Base-by-base conservation (phyloP, 2,113 vertebrate species). In the Canis aureus region DNA sequence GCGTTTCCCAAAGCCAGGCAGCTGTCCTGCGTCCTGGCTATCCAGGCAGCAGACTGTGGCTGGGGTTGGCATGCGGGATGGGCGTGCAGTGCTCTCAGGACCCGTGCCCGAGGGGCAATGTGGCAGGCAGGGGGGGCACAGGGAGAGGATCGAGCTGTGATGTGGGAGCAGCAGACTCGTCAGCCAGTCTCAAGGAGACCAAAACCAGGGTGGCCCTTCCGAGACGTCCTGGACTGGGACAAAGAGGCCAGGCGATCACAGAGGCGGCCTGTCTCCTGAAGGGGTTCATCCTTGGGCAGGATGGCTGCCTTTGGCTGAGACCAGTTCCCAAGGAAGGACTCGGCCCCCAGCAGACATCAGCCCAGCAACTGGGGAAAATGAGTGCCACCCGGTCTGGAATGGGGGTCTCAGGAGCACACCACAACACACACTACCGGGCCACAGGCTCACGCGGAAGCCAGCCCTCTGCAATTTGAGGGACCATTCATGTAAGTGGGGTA, bases 401-500 rank as follows among this genome's bases (percentile, higher is more conserved):
- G 22, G 29, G 38, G 79, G 7, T 17, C 9, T n/a, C 29, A 0
- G 27, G 5, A 19, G 38, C 32, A 12, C 64, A 29, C 43, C 8
- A 0, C 15, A 9, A 19, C 11, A 7, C 19, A 71, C 7, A 3
- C 59, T 12, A 0, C n/a, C 2, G 71, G 5, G 38, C 23, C 3
- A 0, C 3, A 5, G 59, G 5, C 49, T 13, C 23, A 4, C 57
- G 3, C 11, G 0, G 22, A 32, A 89, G 69, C 32, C 55, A 2
- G 1, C 0, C 5, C 15, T 25, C 79, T 35, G 3, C 25, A 23
- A 4, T 2, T 12, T 2, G 4, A 80, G 38, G 17, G 74, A 29
- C n/a, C 1, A 8, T 35, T 22, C 6, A 1, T 3, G 9, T 7
- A 16, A 19, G 20, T 3, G 1, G 43, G 15, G 32, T 2, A 0